Evolutionary conservation across 1,140 invertebrate species (phyloP).

Genomic region (Caenorhabditis elegans): WBcel235 BX284603.4:5310501-5311000

Average conservation of each 20-base stretch:
- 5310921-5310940: background rate
- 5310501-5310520: background rate
- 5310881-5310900: no score
- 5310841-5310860: no score
- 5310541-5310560: background rate
- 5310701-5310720: conserved; percentile 32
- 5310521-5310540: background rate
- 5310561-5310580: background rate
- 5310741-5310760: background rate
- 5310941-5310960: background rate
- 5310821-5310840: no score
- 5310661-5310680: background rate
- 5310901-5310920: no score
- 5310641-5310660: conserved; percentile 33
- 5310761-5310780: no score
- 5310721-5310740: conserved; percentile 40
- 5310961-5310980: conserved; percentile 24
- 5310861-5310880: no score
- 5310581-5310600: conserved; percentile 36
- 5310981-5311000: conserved; percentile 19
- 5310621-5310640: conserved; percentile 35
- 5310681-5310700: conserved; percentile 37
- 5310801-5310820: no score
- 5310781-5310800: no score
- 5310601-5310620: conserved; percentile 17